Evolutionary conservation across 2,888 invertebrate genomes (phyloP).

Genomic region (Dicyrtoma fusca): DNA sequence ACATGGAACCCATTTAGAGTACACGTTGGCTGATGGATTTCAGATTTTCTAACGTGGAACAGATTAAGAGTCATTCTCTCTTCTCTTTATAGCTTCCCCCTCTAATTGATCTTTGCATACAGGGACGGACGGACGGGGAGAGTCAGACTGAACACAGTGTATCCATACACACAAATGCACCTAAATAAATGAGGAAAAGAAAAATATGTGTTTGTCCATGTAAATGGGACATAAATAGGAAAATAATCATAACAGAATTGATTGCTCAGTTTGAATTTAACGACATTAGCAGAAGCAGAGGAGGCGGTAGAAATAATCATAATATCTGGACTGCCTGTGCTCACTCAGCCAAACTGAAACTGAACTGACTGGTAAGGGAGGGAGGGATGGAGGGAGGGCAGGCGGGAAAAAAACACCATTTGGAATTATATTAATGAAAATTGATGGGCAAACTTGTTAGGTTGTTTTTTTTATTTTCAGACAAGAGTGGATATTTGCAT

Average conservation of each 20-base stretch:
- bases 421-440: too few species aligned
- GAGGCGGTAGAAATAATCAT: neutral
- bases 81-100: too few species aligned
- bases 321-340: neutral
- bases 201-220: slow-evolving; percentile 11
- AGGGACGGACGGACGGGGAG: too few species aligned
- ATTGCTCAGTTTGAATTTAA: slow-evolving; percentile 14
- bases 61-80: neutral
- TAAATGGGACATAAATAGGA: slow-evolving; percentile 7
- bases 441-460: neutral
- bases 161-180: neutral
- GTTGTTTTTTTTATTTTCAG: neutral
- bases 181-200: neutral
- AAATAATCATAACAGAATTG: slow-evolving; percentile 25
- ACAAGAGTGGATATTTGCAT: slow-evolving; percentile 10
- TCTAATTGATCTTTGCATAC: neutral
- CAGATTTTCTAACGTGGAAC: neutral
- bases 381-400: neutral
- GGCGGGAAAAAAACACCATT: neutral
- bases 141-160: too few species aligned
- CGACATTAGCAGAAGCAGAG: slow-evolving; percentile 4
- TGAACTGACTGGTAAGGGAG: too few species aligned
- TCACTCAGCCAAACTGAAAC: too few species aligned
- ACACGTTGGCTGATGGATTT: slow-evolving; percentile 8
- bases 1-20: slow-evolving; percentile 19